Evolutionary conservation across 2,797 vertebrate species (phyloP).

Genomic region (Siniperca scherzeri): DNA sequence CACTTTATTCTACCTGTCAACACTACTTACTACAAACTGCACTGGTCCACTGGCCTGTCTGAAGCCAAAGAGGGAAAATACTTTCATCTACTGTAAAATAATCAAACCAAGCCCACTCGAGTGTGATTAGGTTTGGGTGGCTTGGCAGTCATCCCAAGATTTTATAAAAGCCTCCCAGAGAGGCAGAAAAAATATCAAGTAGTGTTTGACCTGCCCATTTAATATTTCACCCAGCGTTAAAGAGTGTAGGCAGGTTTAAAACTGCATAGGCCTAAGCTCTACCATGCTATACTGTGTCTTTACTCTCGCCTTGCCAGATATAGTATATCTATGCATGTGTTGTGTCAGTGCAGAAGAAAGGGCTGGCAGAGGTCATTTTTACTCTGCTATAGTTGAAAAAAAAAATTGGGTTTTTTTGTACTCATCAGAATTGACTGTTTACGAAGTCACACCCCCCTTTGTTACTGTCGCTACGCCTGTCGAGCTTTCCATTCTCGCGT

Average conservation of each 20-base stretch:
- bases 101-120: slow-evolving; percentile 59
- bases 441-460: not conserved
- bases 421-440: not conserved
- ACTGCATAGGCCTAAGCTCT: not conserved
- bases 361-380: not conserved
- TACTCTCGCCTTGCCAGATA: not conserved
- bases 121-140: slow-evolving; percentile 66
- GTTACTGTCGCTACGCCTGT: not conserved
- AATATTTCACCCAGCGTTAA: slow-evolving; percentile 49
- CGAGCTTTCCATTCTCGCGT: not conserved
- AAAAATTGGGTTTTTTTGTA: not conserved
- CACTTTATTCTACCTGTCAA: slow-evolving; percentile 63
- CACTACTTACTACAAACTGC: slow-evolving; percentile 30
- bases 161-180: slow-evolving; percentile 41
- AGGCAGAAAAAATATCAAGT: slow-evolving; percentile 44
- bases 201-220: slow-evolving; percentile 39
- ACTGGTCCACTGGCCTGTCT: slow-evolving; percentile 13
- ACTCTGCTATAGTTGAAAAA: slow-evolving; percentile 1
- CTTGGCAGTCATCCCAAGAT: slow-evolving; percentile 57
- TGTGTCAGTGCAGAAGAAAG: not conserved
- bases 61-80: slow-evolving; percentile 39
- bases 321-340: not conserved
- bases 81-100: slow-evolving; percentile 62
- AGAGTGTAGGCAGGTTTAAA: slow-evolving; percentile 25
- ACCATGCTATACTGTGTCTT: not conserved